These are phyloP conservation scores for Chaenocephalus aceratus DNA, from an alignment of 2,113 vertebrate genomes.

Conservation along the genomic window DNA sequence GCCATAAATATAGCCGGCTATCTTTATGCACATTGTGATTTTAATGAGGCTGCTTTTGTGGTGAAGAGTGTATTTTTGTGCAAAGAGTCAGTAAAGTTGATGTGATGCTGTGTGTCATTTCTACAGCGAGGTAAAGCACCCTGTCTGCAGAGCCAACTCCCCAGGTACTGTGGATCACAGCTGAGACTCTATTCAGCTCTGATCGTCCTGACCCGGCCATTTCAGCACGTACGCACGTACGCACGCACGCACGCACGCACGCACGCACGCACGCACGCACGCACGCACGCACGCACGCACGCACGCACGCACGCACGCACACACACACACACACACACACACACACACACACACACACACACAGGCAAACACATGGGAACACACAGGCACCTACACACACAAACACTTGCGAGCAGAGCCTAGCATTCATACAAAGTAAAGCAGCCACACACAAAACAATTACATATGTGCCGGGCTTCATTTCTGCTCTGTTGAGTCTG, in stretches of 20 bases:
- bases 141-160: conserved; percentile 47
- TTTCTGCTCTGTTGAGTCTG: conserved; percentile 68
- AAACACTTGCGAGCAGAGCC: neutral
- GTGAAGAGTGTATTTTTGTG: conserved; percentile 49
- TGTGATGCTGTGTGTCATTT: conserved; percentile 66
- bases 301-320: neutral
- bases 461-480: conserved; percentile 52
- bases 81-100: conserved; percentile 64
- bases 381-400: no score
- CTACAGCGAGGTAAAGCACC: conserved; percentile 64
- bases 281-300: neutral
- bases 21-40: conserved; percentile 55
- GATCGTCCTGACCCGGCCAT: conserved; percentile 49
- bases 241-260: neutral
- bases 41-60: conserved; percentile 44
- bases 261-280: neutral
- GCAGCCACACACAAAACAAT: conserved; percentile 43
- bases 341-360: no score
- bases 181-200: conserved; percentile 60
- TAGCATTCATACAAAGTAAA: conserved; percentile 35
- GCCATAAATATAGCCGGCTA: conserved; percentile 59
- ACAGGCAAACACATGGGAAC: no score
- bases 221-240: conserved; percentile 19
- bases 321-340: no score
- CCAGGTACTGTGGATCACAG: conserved; percentile 63